Percentiles rank a stretch among this genome's conserved stretches.
phyloP scores from a whole-genome alignment of 2,888 invertebrate species.

The Aphodius sticticus region DNA sequence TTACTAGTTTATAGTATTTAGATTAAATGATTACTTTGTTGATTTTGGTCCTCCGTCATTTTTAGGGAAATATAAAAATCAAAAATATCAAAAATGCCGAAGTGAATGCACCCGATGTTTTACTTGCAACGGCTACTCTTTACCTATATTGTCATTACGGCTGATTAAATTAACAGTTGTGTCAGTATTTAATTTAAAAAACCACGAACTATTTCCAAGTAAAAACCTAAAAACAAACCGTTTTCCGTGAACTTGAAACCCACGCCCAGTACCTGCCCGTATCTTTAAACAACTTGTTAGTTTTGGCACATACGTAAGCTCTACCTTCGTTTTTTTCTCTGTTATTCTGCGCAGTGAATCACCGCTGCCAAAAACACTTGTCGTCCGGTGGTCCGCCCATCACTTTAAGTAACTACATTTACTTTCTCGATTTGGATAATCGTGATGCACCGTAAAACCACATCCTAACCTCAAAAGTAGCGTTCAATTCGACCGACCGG shows the following conservation, averaged over 20 bases:
- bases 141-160: too few relatives aligned
- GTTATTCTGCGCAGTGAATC: not conserved
- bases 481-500: not conserved
- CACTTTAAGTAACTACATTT: not conserved
- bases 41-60: too few relatives aligned
- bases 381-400: not conserved
- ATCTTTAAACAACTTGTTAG: not conserved
- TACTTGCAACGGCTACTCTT: too few relatives aligned
- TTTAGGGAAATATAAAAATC: too few relatives aligned
- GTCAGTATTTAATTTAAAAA: too few relatives aligned
- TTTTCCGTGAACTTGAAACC: not conserved
- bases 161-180: too few relatives aligned
- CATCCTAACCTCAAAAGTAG: not conserved
- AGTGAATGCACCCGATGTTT: too few relatives aligned
- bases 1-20: too few relatives aligned
- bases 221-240: too few relatives aligned
- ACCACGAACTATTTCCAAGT: too few relatives aligned
- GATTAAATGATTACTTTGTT: too few relatives aligned
- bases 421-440: constrained; percentile 4
- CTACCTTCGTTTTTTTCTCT: not conserved
- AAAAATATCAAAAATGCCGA: too few relatives aligned
- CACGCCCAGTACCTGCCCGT: not conserved
- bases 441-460: not conserved
- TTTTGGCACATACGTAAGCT: not conserved
- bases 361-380: not conserved